Base-by-base conservation (phyloP, 1,140 invertebrate genomes). In the Neodiprion fabricii region DNA sequence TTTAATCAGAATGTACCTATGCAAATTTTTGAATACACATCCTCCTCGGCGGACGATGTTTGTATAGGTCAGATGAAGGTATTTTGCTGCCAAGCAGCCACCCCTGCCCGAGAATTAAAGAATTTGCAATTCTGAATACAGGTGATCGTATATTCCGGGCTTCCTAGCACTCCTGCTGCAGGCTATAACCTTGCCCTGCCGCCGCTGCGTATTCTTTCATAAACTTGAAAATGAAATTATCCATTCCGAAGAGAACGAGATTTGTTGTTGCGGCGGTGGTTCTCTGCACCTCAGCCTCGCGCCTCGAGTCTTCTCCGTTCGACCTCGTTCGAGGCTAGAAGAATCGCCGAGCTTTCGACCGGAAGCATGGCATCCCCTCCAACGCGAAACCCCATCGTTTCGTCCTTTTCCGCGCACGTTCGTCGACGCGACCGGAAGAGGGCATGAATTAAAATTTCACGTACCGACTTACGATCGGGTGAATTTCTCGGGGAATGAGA, bases 1-100 rank as follows among this genome's bases (percentile, higher is more conserved):
- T 88, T 88, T 89, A 88, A 88, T 89, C 86, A 89, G 85, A 87
- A 87, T 86, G 86, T 89, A 89, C 86, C 87, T 89, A 89, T 89
- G 87, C 86, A 89, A 89, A 89, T 89, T 89, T 89, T 88, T 89
- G 86, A 89, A 88, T 85, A 88, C 85, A 89, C 85, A 87, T 85
- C 83, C 74, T 76, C 80, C 77, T 79, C 76, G 77, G 82, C 85
- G 28, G 28, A 40, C 28, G 85, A 87, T 89, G 83, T 89, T 89
- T 89, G 87, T 85, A 87, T 85, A 87, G 87, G 87, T 88, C 87
- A 88, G 85, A 78, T 83, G 82, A 86, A 88, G 86, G 85, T 86
- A 88, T 86, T 88, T 87, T 86, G 84, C 82, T 79, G 81, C 68
- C 78, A 75, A 69, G 78, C 70, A 71, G 74, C 74, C 21, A 74